Percentiles rank a stretch among this genome's conserved stretches.
These are phyloP conservation scores for Metellina segmentata DNA, from an alignment of 2,888 invertebrate species.

Conservation along the genomic window DNA sequence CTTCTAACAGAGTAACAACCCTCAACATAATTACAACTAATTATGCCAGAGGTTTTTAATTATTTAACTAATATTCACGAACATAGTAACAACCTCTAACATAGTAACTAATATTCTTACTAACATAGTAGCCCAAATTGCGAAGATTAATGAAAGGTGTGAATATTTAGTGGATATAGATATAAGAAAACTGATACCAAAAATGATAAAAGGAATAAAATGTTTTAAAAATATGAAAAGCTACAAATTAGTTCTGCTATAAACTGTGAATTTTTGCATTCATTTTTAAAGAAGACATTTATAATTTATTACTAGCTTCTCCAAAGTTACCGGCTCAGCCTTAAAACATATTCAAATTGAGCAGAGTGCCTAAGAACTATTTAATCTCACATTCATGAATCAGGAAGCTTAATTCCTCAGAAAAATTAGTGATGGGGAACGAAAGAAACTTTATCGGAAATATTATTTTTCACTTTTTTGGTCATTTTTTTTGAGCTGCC, in stretches of 20 bases:
- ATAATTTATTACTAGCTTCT: not conserved
- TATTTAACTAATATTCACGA: too few relatives aligned
- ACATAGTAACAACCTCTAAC: too few relatives aligned
- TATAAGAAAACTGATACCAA: too few relatives aligned
- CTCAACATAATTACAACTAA: too few relatives aligned
- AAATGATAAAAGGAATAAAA: not conserved
- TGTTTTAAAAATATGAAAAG: not conserved
- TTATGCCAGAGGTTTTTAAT: too few relatives aligned
- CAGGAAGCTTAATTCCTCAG: conserved; percentile 4
- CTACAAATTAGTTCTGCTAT: not conserved
- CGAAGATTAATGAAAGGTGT: too few relatives aligned
- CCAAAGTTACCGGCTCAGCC: not conserved
- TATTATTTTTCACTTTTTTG: conserved; percentile 40
- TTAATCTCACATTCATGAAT: conserved; percentile 15
- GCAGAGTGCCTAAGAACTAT: not conserved
- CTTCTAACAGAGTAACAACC: too few relatives aligned
- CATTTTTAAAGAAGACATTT: not conserved
- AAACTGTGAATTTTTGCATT: not conserved
- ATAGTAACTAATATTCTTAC: too few relatives aligned
- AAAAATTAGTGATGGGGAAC: not conserved
- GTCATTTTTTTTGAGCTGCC: conserved; percentile 15
- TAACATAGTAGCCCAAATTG: too few relatives aligned
- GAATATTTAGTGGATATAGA: too few relatives aligned
- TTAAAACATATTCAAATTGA: not conserved
- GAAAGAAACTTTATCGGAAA: conserved; percentile 54